Evolutionary conservation across 2,888 invertebrate genomes (phyloP), one percentile per base, ranked within the genome.

Genomic region (Sepiola atlantica): DNA sequence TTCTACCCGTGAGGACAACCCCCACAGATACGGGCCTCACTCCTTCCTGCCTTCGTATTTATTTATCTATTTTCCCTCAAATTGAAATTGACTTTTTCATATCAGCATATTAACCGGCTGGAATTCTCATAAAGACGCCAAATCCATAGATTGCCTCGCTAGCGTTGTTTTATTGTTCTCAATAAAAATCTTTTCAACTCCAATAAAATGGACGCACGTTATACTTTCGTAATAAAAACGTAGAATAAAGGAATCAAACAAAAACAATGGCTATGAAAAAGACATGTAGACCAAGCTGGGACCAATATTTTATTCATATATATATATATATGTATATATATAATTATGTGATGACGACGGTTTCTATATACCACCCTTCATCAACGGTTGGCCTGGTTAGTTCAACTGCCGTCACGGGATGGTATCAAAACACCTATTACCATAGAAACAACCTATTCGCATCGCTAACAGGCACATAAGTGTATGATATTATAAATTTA

Each of bases 101-200:
- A 77, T 77, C 77, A 16, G n/a, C n/a, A 77, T 77, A 77, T 77
- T 77, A 77, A 77, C n/a, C 14, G 14, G n/a, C 4, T n/a, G 16
- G n/a, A 77, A 77, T 77, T n/a, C 77, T n/a, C 77, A 77, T 77
- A 77, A 77, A 77, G 77, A n/a, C 77, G 32, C n/a, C n/a, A 77
- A 77, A 77, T 77, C 32, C n/a, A n/a, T 77, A 14, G n/a, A 77
- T 77, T 77, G n/a, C 77, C n/a, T 77, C 77, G 14, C n/a, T 32
- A 77, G 77, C 77, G n/a, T 77, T 77, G n/a, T 77, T 77, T 77
- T 77, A 77, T 77, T 77, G 77, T n/a, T 77, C n/a, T 77, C n/a
- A n/a, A 77, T 77, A 77, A 77, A 45, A 77, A n/a, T 21, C 77
- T 14, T 32, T 77, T 77, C n/a, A n/a, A 16, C 77, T 77, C 16